phyloP scores from a whole-genome alignment of 2,113 vertebrate species.

The Dromaius novaehollandiae region DNA sequence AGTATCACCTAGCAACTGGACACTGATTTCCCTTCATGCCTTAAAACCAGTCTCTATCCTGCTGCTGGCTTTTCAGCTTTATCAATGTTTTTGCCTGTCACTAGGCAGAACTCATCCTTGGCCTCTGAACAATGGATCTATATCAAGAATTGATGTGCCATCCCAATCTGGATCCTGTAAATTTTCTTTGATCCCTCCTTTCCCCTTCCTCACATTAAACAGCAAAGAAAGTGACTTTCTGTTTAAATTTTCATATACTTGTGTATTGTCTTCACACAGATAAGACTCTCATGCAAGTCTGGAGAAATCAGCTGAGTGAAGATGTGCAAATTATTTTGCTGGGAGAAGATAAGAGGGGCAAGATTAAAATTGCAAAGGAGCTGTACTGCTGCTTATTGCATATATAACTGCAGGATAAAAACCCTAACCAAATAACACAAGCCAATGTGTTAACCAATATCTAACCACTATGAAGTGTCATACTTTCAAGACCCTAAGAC shows the following conservation, averaged over 20 bases:
- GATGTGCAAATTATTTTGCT: slow-evolving; percentile 35
- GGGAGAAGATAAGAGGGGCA: background rate
- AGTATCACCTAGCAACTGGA: background rate
- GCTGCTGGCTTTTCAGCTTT: slow-evolving; percentile 3
- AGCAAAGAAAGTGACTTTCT: background rate
- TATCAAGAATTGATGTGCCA: background rate
- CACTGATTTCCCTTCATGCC: background rate
- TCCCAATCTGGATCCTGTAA: background rate
- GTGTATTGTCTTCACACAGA: background rate
- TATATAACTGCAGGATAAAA: background rate
- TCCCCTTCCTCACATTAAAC: slow-evolving; percentile 10
- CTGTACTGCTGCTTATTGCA: background rate
- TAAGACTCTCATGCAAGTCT: background rate
- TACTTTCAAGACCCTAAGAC: background rate
- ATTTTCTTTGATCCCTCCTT: background rate
- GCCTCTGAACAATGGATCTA: background rate
- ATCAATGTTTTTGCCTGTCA: background rate
- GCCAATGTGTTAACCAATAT: background rate
- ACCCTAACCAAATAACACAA: background rate
- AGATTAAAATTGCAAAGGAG: background rate
- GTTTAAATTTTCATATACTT: slow-evolving; percentile 12
- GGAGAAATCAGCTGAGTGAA: slow-evolving; percentile 20
- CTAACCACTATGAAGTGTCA: background rate
- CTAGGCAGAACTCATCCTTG: background rate
- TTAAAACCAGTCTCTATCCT: background rate